phyloP scores from a whole-genome alignment of 2,797 vertebrate species.

The Decapterus maruadsi region DNA sequence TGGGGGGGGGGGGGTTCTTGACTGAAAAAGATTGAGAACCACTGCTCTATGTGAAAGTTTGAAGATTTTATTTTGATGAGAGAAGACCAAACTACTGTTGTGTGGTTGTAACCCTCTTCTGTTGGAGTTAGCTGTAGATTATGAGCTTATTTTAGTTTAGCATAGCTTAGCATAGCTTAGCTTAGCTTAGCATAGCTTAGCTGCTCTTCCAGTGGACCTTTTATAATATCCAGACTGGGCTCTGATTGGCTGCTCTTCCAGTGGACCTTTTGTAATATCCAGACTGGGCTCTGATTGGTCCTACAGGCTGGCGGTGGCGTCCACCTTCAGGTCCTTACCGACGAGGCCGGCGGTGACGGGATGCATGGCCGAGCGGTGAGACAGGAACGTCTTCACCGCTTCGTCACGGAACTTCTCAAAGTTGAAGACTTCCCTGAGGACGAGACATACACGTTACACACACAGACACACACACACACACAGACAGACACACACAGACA shows the following conservation, averaged over 20 bases:
- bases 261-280: no score
- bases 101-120: constrained; percentile 69
- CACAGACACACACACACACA: no score
- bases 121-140: constrained; percentile 72
- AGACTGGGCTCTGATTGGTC: no score
- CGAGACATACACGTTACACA: not conserved
- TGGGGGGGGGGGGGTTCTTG: no score
- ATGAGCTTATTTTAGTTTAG: constrained; percentile 37
- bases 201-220: no score
- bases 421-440: constrained; percentile 89
- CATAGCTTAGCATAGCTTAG: constrained; percentile 63
- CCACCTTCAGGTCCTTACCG: constrained; percentile 90
- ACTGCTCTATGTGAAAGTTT: constrained; percentile 66
- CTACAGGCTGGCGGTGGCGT: constrained; percentile 60
- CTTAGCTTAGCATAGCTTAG: constrained; percentile 56
- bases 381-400: constrained; percentile 84
- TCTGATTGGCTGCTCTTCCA: constrained; percentile 11
- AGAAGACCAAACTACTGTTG: constrained; percentile 86
- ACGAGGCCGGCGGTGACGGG: constrained; percentile 91
- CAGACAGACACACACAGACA: no score
- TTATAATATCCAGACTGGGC: no score
- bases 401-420: constrained; percentile 89
- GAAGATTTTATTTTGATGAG: constrained; percentile 73
- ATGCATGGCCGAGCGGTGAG: constrained; percentile 89
- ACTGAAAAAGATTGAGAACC: no score